Evolutionary conservation across 2,113 vertebrate species (phyloP).

Genomic region (Corythaeola cristata): DNA sequence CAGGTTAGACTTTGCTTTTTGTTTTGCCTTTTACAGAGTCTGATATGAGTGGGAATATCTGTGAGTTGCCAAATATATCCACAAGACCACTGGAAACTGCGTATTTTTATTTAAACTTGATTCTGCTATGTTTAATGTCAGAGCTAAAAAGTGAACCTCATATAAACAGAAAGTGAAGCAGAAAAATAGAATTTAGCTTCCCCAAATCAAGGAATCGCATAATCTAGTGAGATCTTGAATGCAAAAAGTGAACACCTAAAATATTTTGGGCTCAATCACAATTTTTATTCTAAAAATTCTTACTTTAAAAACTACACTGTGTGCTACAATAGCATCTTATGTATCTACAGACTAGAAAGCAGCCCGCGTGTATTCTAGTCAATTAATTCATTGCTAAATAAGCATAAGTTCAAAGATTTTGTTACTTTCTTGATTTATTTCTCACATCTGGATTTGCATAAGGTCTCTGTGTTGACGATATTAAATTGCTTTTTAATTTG

Average conservation of each 20-base stretch:
- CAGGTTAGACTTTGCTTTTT: neutral
- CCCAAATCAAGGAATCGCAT: neutral
- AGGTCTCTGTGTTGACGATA: neutral
- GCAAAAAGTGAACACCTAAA: neutral
- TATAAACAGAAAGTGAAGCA: neutral
- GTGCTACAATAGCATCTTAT: neutral
- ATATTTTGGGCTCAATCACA: neutral
- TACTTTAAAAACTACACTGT: neutral
- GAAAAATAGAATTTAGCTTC: neutral
- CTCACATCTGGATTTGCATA: neutral
- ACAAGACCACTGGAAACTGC: neutral
- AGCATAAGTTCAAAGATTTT: neutral
- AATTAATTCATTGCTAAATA: neutral
- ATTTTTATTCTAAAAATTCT: neutral
- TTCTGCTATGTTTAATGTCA: neutral
- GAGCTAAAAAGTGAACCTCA: neutral
- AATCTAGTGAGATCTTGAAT: neutral
- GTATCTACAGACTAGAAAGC: neutral
- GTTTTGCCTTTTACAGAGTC: neutral
- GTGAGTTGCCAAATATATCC: neutral
- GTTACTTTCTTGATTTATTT: neutral
- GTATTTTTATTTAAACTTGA: neutral
- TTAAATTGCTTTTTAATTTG: slow-evolving; percentile 18
- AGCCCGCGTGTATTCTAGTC: neutral
- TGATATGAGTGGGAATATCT: neutral